phyloP scores from a whole-genome alignment of 2,797 vertebrate species.

The Mus caroli region DNA sequence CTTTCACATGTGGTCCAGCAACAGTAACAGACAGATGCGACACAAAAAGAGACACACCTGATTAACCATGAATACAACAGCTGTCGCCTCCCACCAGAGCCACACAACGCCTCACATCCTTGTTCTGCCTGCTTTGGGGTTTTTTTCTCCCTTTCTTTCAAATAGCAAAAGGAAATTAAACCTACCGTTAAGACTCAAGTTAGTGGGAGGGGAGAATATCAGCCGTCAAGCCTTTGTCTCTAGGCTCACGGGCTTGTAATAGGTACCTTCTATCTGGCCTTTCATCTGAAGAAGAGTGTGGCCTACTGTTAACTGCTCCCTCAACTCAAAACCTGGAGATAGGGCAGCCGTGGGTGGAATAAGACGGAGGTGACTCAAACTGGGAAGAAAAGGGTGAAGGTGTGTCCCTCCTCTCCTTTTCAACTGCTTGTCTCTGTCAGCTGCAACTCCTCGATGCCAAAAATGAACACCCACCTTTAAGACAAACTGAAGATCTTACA shows the following conservation, averaged over 20 bases:
- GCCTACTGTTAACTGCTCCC: constrained; percentile 28
- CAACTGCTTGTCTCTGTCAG: background rate
- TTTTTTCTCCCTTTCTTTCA: constrained; percentile 61
- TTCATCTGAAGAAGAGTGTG: constrained; percentile 54
- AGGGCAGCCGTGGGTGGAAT: background rate
- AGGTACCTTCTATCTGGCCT: constrained; percentile 71
- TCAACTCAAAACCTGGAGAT: background rate
- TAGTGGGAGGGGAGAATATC: constrained; percentile 78
- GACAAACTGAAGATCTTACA: background rate
- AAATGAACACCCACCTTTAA: constrained; percentile 52
- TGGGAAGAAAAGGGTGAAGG: background rate
- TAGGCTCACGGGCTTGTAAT: constrained; percentile 55
- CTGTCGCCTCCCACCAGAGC: constrained; percentile 79
- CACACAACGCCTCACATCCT: constrained; percentile 70
- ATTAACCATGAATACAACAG: constrained; percentile 89
- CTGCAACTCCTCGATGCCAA: constrained; percentile 39
- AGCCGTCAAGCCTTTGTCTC: constrained; percentile 76
- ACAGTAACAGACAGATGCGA: constrained; percentile 88
- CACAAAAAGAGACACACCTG: constrained; percentile 89
- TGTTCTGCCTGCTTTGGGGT: constrained; percentile 70
- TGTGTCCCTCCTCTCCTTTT: background rate
- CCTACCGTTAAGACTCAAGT: constrained; percentile 85
- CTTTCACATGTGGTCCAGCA: constrained; percentile 85
- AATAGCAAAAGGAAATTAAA: constrained; percentile 85
- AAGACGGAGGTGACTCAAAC: background rate